A percentile compares a stretch with the other conserved stretches of the same genome.
Conservation (phyloP, 2,888 invertebrate genomes). For the Tiliacea citrago region DNA sequence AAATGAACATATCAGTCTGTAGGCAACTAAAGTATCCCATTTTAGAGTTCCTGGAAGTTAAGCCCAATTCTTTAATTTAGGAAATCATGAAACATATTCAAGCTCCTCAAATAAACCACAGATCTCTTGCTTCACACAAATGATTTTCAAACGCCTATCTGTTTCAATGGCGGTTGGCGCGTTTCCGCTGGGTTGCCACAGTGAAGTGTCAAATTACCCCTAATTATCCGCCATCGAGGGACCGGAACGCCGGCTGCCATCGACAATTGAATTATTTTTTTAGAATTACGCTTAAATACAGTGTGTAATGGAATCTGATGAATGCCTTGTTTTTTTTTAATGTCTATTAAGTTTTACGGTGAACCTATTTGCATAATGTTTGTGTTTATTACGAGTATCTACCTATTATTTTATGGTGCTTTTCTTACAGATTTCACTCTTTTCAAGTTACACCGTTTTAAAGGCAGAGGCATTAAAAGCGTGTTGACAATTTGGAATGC, state of each 20-base stretch:
- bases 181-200: constrained; percentile 71
- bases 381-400: constrained; percentile 31
- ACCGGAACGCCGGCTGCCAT: constrained; percentile 72
- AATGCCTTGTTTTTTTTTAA: constrained; percentile 55
- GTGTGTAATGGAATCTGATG: constrained; percentile 68
- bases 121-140: constrained; percentile 56
- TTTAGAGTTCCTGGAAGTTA: neutral
- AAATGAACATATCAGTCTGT: neutral
- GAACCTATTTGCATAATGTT: constrained; percentile 63
- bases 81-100: neutral
- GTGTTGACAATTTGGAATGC: neutral
- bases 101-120: constrained; percentile 26
- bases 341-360: constrained; percentile 63
- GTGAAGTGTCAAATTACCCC: constrained; percentile 78
- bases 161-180: constrained; percentile 68
- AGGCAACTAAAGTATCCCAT: neutral
- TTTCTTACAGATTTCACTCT: constrained; percentile 40
- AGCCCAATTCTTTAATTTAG: neutral
- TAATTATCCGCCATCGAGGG: constrained; percentile 74
- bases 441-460: neutral
- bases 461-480: neutral
- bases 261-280: constrained; percentile 70
- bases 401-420: constrained; percentile 19
- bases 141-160: constrained; percentile 64
- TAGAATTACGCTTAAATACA: constrained; percentile 68